Percentiles rank a stretch among this genome's conserved stretches.
Conservation (phyloP, 2,797 vertebrate species). For the Lacerta agilis region DNA sequence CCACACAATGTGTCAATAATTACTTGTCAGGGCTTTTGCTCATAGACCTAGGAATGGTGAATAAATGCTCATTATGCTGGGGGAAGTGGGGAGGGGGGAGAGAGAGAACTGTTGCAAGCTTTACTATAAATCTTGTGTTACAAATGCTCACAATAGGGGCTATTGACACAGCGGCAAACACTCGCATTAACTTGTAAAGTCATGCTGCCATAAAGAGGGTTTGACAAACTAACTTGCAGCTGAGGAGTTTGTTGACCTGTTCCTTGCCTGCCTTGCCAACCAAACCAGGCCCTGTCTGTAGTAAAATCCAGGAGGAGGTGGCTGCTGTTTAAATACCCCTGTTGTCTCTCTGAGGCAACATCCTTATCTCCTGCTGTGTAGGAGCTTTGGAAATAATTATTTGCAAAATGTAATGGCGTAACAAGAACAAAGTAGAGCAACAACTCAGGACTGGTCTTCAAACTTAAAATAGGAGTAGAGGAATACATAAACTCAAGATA, state of each 20-base stretch:
- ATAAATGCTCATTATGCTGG: slow-evolving; percentile 74
- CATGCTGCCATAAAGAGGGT: slow-evolving; percentile 49
- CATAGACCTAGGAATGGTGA: slow-evolving; percentile 71
- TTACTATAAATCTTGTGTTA: slow-evolving; percentile 64
- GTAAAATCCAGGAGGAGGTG: slow-evolving; percentile 41
- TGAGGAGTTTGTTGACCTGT: slow-evolving; percentile 65
- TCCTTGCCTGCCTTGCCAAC: slow-evolving; percentile 48
- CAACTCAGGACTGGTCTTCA: neutral
- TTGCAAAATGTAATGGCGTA: accelerated
- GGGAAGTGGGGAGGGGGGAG: neutral
- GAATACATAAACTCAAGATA: neutral
- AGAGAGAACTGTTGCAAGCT: slow-evolving; percentile 62
- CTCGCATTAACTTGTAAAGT: slow-evolving; percentile 63
- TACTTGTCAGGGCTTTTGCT: slow-evolving; percentile 78
- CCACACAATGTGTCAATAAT: slow-evolving; percentile 80
- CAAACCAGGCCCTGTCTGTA: slow-evolving; percentile 25
- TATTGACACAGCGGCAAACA: slow-evolving; percentile 70
- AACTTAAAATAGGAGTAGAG: neutral
- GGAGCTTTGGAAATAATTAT: slow-evolving; percentile 13
- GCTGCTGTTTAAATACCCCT: slow-evolving; percentile 26
- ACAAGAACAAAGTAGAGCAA: neutral
- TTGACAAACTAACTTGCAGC: slow-evolving; percentile 60
- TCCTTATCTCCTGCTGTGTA: slow-evolving; percentile 33
- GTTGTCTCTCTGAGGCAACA: slow-evolving; percentile 17
- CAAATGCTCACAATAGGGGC: slow-evolving; percentile 65